phyloP scores from a whole-genome alignment of 2,888 invertebrate genomes.

The Trissolcus japonicus region DNA sequence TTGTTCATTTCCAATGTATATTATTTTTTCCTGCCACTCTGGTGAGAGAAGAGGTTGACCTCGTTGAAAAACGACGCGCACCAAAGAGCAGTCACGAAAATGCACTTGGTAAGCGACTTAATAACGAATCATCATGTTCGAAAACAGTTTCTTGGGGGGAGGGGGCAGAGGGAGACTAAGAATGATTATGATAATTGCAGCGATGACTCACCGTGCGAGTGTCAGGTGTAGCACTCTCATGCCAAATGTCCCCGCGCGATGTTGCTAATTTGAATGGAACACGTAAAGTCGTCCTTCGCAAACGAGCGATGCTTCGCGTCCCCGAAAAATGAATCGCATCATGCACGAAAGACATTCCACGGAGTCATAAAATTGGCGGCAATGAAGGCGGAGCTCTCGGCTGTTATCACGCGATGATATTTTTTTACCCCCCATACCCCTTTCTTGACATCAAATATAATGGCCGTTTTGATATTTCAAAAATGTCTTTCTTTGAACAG shows the following conservation, averaged over 20 bases:
- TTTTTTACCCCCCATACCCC: too few species aligned
- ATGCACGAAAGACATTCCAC: constrained; percentile 10
- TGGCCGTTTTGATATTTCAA: not conserved
- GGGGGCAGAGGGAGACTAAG: constrained; percentile 12
- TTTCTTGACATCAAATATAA: too few species aligned
- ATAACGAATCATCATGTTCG: constrained; percentile 28
- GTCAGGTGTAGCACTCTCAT: constrained; percentile 38
- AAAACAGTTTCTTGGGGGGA: constrained; percentile 22
- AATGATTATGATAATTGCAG: constrained; percentile 53
- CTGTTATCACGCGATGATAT: constrained; percentile 22
- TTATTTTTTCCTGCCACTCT: too few species aligned
- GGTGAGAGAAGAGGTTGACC: too few species aligned
- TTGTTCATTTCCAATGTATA: not conserved
- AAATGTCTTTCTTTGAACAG: not conserved
- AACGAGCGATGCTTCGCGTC: constrained; percentile 5
- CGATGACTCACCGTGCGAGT: constrained; percentile 49
- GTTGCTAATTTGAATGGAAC: constrained; percentile 33
- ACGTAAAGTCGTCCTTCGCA: constrained; percentile 24
- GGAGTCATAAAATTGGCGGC: constrained; percentile 11
- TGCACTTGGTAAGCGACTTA: constrained; percentile 15
- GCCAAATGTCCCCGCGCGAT: constrained; percentile 36
- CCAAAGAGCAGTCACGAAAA: constrained; percentile 10
- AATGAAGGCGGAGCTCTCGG: constrained; percentile 7
- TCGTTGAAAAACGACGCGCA: too few species aligned
- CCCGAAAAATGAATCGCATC: constrained; percentile 22